Evolutionary conservation across 2,113 vertebrate genomes (phyloP), one percentile per base, ranked within the genome.

Genomic region (Amazona vittata): DNA sequence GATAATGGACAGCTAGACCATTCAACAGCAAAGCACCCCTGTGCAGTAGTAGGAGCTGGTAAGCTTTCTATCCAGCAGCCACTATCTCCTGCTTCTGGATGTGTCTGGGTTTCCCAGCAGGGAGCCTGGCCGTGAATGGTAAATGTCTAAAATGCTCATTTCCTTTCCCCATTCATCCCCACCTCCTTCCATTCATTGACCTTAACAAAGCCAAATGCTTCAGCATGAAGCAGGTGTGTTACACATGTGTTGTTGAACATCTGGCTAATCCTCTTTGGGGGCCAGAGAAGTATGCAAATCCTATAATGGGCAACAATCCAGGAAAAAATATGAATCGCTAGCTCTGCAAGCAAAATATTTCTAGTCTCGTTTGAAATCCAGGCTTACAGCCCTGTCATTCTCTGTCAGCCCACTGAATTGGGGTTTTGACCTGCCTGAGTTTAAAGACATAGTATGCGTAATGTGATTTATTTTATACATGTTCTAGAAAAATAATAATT

Each of bases 231-330:
- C 93, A 94, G 93, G 91, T 95, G 95, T 81, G 86, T 75, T 78
- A 75, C 80, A 91, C 46, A 71, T 83, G 88, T 83, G 60, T 50
- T 68, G 24, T 26, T 88, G 79, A 92, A 96, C 94, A 95, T 95
- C 94, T 96, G 94, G 86, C 44, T 90, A 92, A 78, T 89, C 50
- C 85, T 47, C 71, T 64, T 29, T 33, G 76, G 73, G 26, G 79
- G 28, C 24, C 64, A 83, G 68, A 81, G 33, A 85, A 95, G 70
- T 87, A 81, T 87, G 78, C 59, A 96, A 93, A 94, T 96, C 92
- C 79, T 68, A n/a, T 18, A 89, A 83, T 37, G 64, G 96, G 94
- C 76, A 93, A 60, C 43, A 11, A 10, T 88, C 90, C 93, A 93
- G 79, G 64, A 81, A 80, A 85, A 71, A 74, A 64, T 62, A 81